Conservation (phyloP, 2,888 invertebrate genomes). For the Microplitis manilae region DNA sequence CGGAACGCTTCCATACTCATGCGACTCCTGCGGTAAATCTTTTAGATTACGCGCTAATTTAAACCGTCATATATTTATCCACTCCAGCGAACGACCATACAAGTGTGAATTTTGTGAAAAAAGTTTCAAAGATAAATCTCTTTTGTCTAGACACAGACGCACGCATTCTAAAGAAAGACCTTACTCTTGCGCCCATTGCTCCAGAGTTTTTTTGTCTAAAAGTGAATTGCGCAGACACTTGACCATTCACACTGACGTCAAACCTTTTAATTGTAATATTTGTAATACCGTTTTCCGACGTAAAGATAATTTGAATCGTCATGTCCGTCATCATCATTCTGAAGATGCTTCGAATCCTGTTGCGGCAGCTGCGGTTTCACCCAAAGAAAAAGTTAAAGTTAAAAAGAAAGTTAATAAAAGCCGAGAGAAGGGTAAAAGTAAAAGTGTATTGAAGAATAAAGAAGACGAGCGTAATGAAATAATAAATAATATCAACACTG, state of each 20-base stretch:
- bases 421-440: conserved; percentile 53
- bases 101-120: conserved; percentile 67
- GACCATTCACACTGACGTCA: conserved; percentile 75
- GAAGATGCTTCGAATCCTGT: conserved; percentile 55
- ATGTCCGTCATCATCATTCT: conserved; percentile 83
- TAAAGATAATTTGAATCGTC: conserved; percentile 85
- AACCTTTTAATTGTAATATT: conserved; percentile 80
- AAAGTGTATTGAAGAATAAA: neutral
- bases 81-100: conserved; percentile 75
- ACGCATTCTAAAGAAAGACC: conserved; percentile 70
- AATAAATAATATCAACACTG: neutral
- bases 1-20: conserved; percentile 75
- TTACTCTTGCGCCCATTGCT: conserved; percentile 69
- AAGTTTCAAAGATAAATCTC: conserved; percentile 67
- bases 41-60: conserved; percentile 81
- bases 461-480: neutral
- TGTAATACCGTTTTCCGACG: conserved; percentile 82
- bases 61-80: conserved; percentile 79
- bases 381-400: conserved; percentile 37
- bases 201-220: conserved; percentile 68
- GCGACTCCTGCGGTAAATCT: conserved; percentile 78
- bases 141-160: conserved; percentile 68
- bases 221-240: conserved; percentile 71
- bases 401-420: conserved; percentile 49
- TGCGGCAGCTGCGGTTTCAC: no score